Evolutionary conservation across 2,888 invertebrate species (phyloP), one percentile per base, ranked within the genome.

Genomic region (Oxytorus armatus): DNA sequence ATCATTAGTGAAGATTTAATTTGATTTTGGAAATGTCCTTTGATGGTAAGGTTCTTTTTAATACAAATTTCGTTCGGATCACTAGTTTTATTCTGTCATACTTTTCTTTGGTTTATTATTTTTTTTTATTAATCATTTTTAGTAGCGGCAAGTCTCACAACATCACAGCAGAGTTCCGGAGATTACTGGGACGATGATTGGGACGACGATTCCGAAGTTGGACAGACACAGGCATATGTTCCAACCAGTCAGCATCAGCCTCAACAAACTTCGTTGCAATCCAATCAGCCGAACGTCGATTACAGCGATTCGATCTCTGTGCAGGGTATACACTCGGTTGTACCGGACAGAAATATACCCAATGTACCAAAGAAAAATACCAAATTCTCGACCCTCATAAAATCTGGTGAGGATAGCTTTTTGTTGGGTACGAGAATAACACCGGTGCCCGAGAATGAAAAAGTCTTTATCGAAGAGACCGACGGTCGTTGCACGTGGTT

Each of bases 351-450:
- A 83, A 88, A 89, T 72, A 87, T 90, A 77, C 86, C 91, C 23
- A 91, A 88, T 77, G 94, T 96, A 76, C 93, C 94, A 75, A 94
- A 95, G 90, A 96, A 95, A 92, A 96, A 95, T 91, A 93, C 95
- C 76, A 96, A 95, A 90, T 98, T 98, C 92, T 96, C 98, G 18
- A 96, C 96, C 65, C 96, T 98, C 89, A 97, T 97, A 3, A 98
- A 98, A 92, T 96, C 97, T 53, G 97, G 97, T 16, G 96, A 96
- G 68, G 98, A 98, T 91, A 96, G 96, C 85, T 98, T 97, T 91
- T 95, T 98, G 79, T 93, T 98, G 84, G 97, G 96, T 16, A 94
- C 96, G 25, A 93, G 95, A 63, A 95, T 95, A 92, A 94, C 95
- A 36, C 92, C 92, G 86, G 94, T 96, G 14, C 94, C 95, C 10